Percentiles rank a stretch among this genome's conserved stretches.
These are phyloP conservation scores for Herminia tarsipennalis DNA, from an alignment of 2,888 invertebrate genomes.

Conservation along the genomic window DNA sequence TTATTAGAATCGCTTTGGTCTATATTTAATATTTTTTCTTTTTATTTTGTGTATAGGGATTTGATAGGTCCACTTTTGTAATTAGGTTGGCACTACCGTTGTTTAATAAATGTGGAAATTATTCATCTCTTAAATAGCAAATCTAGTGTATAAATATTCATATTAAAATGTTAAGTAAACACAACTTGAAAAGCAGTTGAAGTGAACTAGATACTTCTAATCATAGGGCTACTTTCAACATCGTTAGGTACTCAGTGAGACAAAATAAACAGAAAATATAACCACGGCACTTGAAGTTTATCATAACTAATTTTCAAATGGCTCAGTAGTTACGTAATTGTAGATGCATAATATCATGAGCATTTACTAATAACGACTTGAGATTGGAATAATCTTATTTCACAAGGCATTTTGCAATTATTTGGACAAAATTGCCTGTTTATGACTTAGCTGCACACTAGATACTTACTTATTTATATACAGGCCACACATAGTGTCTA, in stretches of 20 bases:
- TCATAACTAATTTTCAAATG: constrained; percentile 21
- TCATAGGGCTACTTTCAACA: constrained; percentile 17
- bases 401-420: constrained; percentile 33
- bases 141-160: background rate
- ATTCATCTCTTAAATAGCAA: no score
- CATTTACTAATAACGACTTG: constrained; percentile 26
- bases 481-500: no score
- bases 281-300: constrained; percentile 12
- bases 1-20: no score
- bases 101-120: no score
- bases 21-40: no score
- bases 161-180: background rate
- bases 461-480: no score
- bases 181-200: background rate
- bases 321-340: constrained; percentile 18
- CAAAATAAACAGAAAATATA: constrained; percentile 25
- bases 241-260: constrained; percentile 15
- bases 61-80: no score
- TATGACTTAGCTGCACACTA: constrained; percentile 11
- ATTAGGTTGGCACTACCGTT: no score
- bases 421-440: constrained; percentile 18
- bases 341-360: constrained; percentile 27
- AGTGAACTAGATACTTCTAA: constrained; percentile 12
- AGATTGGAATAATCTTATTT: constrained; percentile 33
- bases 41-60: no score